A percentile compares a stretch with the other conserved stretches of the same genome.
phyloP scores from a whole-genome alignment of 2,113 vertebrate species.

The Empidonax traillii region DNA sequence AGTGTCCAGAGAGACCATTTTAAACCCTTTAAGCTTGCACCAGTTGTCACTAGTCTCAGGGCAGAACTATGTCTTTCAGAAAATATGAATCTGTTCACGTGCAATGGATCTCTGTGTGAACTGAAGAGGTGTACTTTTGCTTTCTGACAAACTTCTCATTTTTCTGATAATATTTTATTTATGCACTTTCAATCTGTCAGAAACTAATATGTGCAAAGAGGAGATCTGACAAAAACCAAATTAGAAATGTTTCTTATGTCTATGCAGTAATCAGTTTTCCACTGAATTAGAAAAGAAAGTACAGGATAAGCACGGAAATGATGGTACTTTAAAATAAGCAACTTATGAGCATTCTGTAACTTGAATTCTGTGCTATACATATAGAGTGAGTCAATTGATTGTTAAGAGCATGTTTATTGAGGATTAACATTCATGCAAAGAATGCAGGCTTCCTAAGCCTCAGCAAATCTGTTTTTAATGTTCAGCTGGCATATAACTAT shows the following conservation, averaged over 20 bases:
- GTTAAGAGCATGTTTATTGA: slow-evolving; percentile 16
- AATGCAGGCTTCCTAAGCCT: slow-evolving; percentile 9
- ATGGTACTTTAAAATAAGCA: background rate
- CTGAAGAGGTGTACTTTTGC: background rate
- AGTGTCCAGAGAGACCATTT: background rate
- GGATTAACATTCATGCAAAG: slow-evolving; percentile 10
- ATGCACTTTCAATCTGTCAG: background rate
- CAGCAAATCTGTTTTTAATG: slow-evolving; percentile 29
- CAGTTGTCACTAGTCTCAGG: background rate
- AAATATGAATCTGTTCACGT: background rate
- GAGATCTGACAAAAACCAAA: background rate
- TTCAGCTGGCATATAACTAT: slow-evolving; percentile 24
- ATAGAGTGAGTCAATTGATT: background rate
- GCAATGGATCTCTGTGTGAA: background rate
- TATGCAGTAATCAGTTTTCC: background rate
- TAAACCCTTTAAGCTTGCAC: background rate
- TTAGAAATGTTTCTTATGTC: background rate
- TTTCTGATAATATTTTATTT: background rate
- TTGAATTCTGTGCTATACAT: background rate
- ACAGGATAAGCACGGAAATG: background rate
- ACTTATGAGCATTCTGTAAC: background rate
- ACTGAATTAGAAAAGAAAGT: background rate
- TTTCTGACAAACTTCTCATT: background rate
- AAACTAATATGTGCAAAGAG: background rate
- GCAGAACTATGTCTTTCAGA: background rate